A percentile compares a stretch with the other conserved stretches of the same genome.
These are phyloP conservation scores for Malurus alboscapulatus DNA, from an alignment of 2,113 vertebrate species.

Conservation along the genomic window DNA sequence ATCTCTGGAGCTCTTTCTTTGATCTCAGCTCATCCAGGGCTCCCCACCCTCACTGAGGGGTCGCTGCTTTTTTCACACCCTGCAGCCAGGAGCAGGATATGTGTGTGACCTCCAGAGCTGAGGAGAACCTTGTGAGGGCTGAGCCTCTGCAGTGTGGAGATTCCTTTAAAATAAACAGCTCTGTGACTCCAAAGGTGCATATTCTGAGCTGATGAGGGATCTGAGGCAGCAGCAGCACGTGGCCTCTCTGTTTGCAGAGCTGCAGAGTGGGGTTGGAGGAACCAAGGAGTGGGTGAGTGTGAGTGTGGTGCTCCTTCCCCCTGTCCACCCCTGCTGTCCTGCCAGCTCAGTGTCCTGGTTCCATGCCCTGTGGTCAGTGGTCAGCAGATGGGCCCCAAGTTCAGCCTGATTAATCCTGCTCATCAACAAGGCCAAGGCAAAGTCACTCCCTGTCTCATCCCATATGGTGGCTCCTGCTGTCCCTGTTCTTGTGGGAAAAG, in stretches of 20 bases:
- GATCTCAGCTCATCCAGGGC: not conserved
- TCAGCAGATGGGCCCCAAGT: conserved; percentile 33
- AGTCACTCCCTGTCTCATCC: conserved; percentile 12
- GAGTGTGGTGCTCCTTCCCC: not conserved
- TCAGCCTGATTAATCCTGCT: conserved; percentile 19
- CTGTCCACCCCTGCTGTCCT: not conserved
- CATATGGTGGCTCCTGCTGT: conserved; percentile 58
- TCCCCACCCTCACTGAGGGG: not conserved
- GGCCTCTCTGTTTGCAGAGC: not conserved
- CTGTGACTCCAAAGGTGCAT: not conserved
- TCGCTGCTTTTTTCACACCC: not conserved
- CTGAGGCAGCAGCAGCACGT: not conserved
- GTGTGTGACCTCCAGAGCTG: not conserved
- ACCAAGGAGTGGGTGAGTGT: accelerated
- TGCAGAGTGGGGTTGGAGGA: not conserved
- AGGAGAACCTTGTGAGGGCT: not conserved
- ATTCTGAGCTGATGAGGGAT: not conserved
- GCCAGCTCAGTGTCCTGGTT: not conserved
- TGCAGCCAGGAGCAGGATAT: not conserved
- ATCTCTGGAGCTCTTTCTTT: not conserved
- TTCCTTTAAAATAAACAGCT: not conserved
- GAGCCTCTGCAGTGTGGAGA: not conserved
- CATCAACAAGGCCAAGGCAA: not conserved
- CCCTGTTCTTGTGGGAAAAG: not conserved
- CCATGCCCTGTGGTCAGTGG: not conserved